phyloP scores from a whole-genome alignment of 2,113 vertebrate species.

The Orientallactaga bullata region DNA sequence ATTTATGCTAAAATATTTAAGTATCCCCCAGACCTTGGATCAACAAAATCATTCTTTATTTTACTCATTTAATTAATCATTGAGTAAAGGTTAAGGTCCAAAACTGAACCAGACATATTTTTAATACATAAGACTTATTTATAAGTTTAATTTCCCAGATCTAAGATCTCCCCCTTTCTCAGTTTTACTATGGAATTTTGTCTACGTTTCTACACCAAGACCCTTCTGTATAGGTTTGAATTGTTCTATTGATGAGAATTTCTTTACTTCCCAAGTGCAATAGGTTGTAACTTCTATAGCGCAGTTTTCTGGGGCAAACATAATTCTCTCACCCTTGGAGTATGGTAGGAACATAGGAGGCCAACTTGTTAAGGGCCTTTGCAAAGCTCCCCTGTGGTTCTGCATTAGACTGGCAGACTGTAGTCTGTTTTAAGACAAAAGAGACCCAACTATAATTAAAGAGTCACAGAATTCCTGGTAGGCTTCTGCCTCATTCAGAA shows the following conservation, averaged over 20 bases:
- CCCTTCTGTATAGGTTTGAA: not conserved
- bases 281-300: not conserved
- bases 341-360: constrained; percentile 10
- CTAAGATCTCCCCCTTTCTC: not conserved
- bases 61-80: constrained; percentile 1
- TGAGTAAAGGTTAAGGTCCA: not conserved
- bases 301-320: not conserved
- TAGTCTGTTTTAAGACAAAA: constrained; percentile 60
- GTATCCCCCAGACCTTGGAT: not conserved
- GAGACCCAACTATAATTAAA: constrained; percentile 64
- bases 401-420: not conserved
- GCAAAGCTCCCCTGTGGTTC: constrained; percentile 13
- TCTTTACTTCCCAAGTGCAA: constrained; percentile 44
- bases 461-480: constrained; percentile 54
- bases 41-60: not conserved
- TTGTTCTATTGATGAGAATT: not conserved
- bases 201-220: not conserved
- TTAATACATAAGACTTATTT: not conserved
- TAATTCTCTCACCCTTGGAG: not conserved
- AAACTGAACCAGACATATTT: not conserved
- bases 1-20: constrained; percentile 35
- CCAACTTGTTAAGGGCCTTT: constrained; percentile 52
- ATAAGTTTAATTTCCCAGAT: not conserved
- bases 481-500: constrained; percentile 54
- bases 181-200: not conserved